Percentiles rank a stretch among this genome's conserved stretches.
These are phyloP conservation scores for Lepidonotus clava DNA, from an alignment of 2,888 invertebrate species.

Conservation along the genomic window DNA sequence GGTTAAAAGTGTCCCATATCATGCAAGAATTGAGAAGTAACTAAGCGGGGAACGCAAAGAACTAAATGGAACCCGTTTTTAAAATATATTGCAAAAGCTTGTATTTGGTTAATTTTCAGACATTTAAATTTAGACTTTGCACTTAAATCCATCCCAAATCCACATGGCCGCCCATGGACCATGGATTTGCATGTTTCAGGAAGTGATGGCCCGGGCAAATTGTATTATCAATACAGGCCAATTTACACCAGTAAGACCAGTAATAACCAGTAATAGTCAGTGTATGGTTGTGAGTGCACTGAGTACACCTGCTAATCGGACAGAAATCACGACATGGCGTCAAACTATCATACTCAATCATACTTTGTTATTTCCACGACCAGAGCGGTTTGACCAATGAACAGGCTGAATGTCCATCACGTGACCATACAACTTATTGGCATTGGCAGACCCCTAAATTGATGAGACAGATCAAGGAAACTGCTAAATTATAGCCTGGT, in stretches of 20 bases:
- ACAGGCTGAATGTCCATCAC: not conserved
- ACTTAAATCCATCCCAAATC: no score
- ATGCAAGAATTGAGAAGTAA: no score
- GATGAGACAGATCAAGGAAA: not conserved
- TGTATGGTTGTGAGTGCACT: not conserved
- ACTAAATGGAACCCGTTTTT: no score
- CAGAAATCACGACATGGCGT: not conserved
- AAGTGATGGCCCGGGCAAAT: not conserved
- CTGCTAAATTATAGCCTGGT: not conserved
- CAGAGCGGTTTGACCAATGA: slow-evolving; percentile 9
- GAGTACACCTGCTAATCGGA: not conserved
- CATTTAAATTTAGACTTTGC: no score
- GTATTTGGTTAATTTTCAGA: no score
- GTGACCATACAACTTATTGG: not conserved
- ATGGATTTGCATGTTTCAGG: not conserved
- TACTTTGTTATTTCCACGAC: not conserved
- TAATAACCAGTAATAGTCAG: not conserved
- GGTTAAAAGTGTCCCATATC: no score
- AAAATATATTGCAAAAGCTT: no score
- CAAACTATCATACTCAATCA: not conserved
- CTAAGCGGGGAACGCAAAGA: no score
- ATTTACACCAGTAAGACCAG: not conserved
- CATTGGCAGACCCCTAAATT: not conserved
- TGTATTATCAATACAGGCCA: not conserved
- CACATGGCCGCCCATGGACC: not conserved